phyloP scores from a whole-genome alignment of 2,888 invertebrate species.

The Drosophila algonquin region DNA sequence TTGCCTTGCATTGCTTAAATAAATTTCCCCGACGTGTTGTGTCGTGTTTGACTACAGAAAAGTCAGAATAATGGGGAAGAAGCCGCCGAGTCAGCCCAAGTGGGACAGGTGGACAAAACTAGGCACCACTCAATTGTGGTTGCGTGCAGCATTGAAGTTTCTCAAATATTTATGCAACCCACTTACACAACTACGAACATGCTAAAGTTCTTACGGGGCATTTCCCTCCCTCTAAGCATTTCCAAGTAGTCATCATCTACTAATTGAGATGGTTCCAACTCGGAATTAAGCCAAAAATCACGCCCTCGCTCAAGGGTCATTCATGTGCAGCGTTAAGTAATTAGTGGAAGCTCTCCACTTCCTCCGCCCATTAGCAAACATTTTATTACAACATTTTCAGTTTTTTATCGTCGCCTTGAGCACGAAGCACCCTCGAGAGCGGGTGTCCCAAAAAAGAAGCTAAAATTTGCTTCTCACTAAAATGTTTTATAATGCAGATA shows the following conservation, averaged over 20 bases:
- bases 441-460: conserved; percentile 39
- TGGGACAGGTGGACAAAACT: conserved; percentile 43
- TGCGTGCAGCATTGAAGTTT: conserved; percentile 40
- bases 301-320: conserved; percentile 49
- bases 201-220: conserved; percentile 29
- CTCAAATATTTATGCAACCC: conserved; percentile 43
- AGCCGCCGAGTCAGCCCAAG: conserved; percentile 29
- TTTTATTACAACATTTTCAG: conserved; percentile 43
- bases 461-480: conserved; percentile 40
- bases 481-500: conserved; percentile 44
- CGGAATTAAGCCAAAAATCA: conserved; percentile 66
- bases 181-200: conserved; percentile 31
- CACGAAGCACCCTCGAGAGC: conserved; percentile 62
- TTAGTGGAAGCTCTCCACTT: conserved; percentile 52
- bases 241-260: conserved; percentile 49
- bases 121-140: conserved; percentile 62
- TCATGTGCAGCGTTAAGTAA: conserved; percentile 59
- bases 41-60: conserved; percentile 34
- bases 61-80: conserved; percentile 7
- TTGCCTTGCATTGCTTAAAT: conserved; percentile 67
- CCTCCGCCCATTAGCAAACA: conserved; percentile 64
- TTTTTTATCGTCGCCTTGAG: conserved; percentile 62
- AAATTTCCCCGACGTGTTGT: conserved; percentile 64
- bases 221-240: conserved; percentile 16
- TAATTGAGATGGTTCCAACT: conserved; percentile 44